A percentile compares a stretch with the other conserved stretches of the same genome.
phyloP scores from a whole-genome alignment of 2,797 vertebrate species.

The Anniella stebbinsi region DNA sequence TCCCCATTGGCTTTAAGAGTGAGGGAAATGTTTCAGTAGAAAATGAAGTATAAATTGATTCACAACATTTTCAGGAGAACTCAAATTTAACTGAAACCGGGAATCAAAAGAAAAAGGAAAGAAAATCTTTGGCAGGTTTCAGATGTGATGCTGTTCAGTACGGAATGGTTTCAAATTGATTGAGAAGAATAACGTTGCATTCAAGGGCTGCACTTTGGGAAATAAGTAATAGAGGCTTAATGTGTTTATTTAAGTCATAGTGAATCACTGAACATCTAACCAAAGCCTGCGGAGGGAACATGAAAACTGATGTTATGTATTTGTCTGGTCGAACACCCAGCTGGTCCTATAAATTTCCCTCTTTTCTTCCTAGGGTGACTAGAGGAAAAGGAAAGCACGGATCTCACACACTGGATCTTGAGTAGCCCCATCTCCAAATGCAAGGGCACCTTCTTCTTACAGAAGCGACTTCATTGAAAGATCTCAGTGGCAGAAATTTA shows the following conservation, averaged over 20 bases:
- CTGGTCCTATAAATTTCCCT: not conserved
- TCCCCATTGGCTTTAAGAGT: constrained; percentile 57
- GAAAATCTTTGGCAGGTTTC: constrained; percentile 68
- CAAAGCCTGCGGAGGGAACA: not conserved
- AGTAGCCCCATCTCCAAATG: too few species aligned
- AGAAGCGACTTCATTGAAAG: not conserved
- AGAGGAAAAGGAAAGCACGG: not conserved
- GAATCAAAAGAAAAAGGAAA: constrained; percentile 62
- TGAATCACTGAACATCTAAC: constrained; percentile 41
- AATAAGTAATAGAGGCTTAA: constrained; percentile 48
- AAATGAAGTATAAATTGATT: constrained; percentile 45
- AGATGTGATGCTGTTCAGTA: constrained; percentile 62
- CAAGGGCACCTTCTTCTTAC: not conserved
- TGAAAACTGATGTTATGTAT: not conserved
- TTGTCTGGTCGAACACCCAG: not conserved
- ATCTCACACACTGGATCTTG: not conserved
- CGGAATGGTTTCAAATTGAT: constrained; percentile 72
- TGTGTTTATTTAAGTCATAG: constrained; percentile 41
- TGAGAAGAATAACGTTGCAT: constrained; percentile 69
- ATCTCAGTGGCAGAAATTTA: not conserved
- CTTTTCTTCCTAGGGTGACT: not conserved
- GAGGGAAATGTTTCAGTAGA: constrained; percentile 52
- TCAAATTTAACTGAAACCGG: constrained; percentile 63
- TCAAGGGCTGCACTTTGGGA: constrained; percentile 47
- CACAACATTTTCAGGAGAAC: constrained; percentile 42